Evolutionary conservation across 2,888 invertebrate species (phyloP), one percentile per base, ranked within the genome.

Genomic region (Oxytorus armatus): DNA sequence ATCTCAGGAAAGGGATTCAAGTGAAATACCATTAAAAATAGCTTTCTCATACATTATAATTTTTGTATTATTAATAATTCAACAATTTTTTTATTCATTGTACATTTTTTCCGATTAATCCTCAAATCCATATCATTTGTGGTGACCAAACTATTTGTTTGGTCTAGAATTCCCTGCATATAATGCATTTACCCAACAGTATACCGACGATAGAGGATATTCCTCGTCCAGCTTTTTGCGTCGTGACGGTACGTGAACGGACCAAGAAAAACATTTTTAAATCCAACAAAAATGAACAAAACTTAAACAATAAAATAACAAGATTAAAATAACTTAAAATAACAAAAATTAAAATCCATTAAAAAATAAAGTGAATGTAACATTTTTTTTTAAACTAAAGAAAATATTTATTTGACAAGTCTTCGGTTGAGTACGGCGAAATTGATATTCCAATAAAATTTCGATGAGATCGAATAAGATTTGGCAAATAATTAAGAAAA

Each of bases 181-280:
- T 21, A 36, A 1, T 25, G 44, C 16, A 61, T 3, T 42, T 16
- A 33, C n/a, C 4, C 42, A 14, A 42, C 42, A n/a, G 23, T 61
- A 29, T 29, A 29, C 5, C n/a, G 23, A 42, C 23, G 42, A 42
- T 61, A 61, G 25, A 42, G 42, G 61, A 57, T 16, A 61, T 42
- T 61, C 18, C 61, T 21, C 61, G 61, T 25, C 44, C 21, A 61
- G 61, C 42, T 25, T 23, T 61, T 61, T 44, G 25, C 42, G 10
- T 23, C 23, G 23, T 25, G 14, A 25, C 42, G 61, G 61, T 61
- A 61, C 61, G 14, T 10, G 42, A 44, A 14, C 61, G 42, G 23
- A 61, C 61, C 8, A 23, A 23, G 25, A 61, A 44, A 23, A 44
- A 42, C 33, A 14, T 23, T 61, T 23, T 25, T 18, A n/a, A n/a